Conservation (phyloP, 30 jellyfish, hydroid and myxozoan species). For the Mastigias papua region DNA sequence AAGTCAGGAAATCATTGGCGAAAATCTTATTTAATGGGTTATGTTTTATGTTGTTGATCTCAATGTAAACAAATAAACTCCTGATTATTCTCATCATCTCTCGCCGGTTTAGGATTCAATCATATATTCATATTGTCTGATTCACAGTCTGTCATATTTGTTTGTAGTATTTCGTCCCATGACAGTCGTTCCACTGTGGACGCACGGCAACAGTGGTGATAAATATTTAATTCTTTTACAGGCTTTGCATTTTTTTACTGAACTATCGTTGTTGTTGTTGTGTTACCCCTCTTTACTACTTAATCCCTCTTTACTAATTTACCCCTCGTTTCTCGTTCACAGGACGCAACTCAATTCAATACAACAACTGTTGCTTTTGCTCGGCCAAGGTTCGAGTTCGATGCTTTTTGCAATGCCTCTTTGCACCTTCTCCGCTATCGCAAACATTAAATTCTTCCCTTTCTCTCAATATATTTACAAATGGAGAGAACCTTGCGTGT, state of each 20-base stretch:
- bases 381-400: slow-evolving; percentile 26
- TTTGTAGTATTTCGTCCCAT: neutral
- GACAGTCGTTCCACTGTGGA: neutral
- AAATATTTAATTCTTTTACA: too few species aligned
- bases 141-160: neutral
- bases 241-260: too few species aligned
- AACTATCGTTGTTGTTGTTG: neutral
- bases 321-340: neutral
- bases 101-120: neutral
- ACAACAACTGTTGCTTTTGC: slow-evolving; percentile 57
- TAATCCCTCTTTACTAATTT: too few species aligned
- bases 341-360: slow-evolving; percentile 53
- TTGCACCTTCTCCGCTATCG: too few species aligned
- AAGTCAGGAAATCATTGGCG: slow-evolving; percentile 33
- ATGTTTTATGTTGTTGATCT: neutral
- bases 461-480: too few species aligned
- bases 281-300: too few species aligned
- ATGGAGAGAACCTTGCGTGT: too few species aligned
- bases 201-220: too few species aligned
- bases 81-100: neutral
- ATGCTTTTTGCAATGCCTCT: neutral
- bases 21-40: slow-evolving; percentile 23
- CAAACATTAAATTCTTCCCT: too few species aligned
- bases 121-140: neutral
- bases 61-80: slow-evolving; percentile 15